Evolutionary conservation across 2,888 invertebrate species (phyloP), one percentile per base, ranked within the genome.

Genomic region (Diplolepis rosae): DNA sequence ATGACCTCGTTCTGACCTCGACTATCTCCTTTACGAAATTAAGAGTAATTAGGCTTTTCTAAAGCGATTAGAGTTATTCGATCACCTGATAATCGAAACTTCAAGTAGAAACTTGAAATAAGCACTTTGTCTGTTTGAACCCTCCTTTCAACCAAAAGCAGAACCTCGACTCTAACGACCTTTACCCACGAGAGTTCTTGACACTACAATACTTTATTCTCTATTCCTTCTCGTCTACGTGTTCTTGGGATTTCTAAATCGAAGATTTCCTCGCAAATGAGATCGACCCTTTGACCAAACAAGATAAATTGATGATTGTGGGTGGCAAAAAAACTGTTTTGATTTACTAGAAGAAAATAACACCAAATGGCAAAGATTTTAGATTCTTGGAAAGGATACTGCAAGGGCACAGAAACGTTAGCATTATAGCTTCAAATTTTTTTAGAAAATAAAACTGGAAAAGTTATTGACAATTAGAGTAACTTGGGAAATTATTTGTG

Each of bases 121-220:
- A n/a, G n/a, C n/a, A n/a, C n/a, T n/a, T n/a, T n/a, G 18, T 15
- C n/a, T 11, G 39, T 39, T 61, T 61, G 24, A 61, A 39, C 24
- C 61, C 24, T 24, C 22, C 11, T 35, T 52, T 35, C 13, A 39
- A 39, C 35, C 13, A 61, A 6, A 61, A 61, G 39, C 22, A 61
- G 39, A 18, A 45, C 18, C 18, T 45, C 18, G 45, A 45, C 45
- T 15, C 45, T 9, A 6, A 7, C 45, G 45, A 18, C 27, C 9
- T 61, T 39, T 13, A 7, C 39, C n/a, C 27, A 18, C 1, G 7
- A 32, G 22, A 48, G 9, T 48, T 22, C 22, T 48, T 0, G 4
- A 42, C 39, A 13, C 22, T n/a, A 35, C 9, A n/a, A 61, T 61
- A 11, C 39, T 61, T 42, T 61, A 61, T 61, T 61, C 27, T 61